Conservation (phyloP, 2,113 vertebrate species). For the Urocynchramus pylzowi region DNA sequence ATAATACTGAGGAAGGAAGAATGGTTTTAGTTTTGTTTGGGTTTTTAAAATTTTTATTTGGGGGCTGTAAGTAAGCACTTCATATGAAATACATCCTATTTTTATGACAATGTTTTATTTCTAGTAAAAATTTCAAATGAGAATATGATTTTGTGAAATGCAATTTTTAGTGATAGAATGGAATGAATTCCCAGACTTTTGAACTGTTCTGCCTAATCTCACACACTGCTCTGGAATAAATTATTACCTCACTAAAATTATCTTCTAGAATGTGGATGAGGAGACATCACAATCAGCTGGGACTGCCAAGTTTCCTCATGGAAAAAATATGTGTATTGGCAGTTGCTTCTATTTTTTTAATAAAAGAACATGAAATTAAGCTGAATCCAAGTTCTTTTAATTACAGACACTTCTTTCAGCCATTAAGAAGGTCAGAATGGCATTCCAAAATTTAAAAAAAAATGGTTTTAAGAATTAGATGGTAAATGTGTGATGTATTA, state of each 20-base stretch:
- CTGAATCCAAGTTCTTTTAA: neutral
- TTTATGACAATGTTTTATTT: neutral
- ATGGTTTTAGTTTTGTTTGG: neutral
- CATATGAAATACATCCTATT: neutral
- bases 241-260: neutral
- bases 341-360: neutral
- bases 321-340: neutral
- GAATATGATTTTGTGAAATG: neutral
- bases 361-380: neutral
- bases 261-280: neutral
- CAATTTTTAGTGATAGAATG: neutral
- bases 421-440: neutral
- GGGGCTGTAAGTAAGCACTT: neutral
- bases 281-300: neutral
- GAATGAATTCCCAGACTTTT: neutral
- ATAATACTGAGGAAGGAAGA: neutral
- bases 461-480: neutral
- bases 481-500: neutral
- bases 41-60: neutral
- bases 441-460: neutral
- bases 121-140: neutral
- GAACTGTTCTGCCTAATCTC: neutral
- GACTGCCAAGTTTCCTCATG: slow-evolving; percentile 11
- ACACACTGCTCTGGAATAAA: neutral
- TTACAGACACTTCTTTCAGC: neutral